phyloP scores from a whole-genome alignment of 2,113 vertebrate genomes.

The Salminus brasiliensis region DNA sequence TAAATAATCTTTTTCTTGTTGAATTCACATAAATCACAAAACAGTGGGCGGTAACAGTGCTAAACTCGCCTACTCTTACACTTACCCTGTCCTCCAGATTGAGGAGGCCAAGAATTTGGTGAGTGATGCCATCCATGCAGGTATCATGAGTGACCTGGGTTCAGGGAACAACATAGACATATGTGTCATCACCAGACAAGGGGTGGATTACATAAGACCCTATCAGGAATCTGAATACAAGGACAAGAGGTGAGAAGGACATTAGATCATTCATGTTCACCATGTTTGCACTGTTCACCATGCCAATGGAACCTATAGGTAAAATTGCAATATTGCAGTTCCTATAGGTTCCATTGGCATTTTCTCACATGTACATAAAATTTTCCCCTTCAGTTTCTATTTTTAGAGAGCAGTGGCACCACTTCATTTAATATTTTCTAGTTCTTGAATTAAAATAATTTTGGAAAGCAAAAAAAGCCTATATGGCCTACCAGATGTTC shows the following conservation, averaged over 20 bases:
- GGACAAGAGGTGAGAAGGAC: constrained; percentile 58
- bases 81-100: constrained; percentile 62
- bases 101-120: constrained; percentile 77
- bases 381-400: too few species aligned
- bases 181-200: constrained; percentile 77
- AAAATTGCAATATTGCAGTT: too few species aligned
- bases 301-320: too few species aligned
- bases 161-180: constrained; percentile 84
- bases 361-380: too few species aligned
- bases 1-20: neutral
- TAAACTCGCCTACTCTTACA: neutral
- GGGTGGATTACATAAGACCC: constrained; percentile 73
- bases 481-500: too few species aligned
- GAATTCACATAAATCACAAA: neutral
- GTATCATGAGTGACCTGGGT: constrained; percentile 84
- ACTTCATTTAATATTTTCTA: too few species aligned
- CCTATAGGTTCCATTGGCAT: too few species aligned
- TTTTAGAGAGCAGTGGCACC: too few species aligned
- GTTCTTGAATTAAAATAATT: too few species aligned
- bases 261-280: neutral
- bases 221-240: constrained; percentile 67
- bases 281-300: too few species aligned
- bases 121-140: constrained; percentile 75
- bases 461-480: too few species aligned
- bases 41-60: too few species aligned